phyloP scores from a whole-genome alignment of 2,797 vertebrate genomes.

The Valencia hispanica region DNA sequence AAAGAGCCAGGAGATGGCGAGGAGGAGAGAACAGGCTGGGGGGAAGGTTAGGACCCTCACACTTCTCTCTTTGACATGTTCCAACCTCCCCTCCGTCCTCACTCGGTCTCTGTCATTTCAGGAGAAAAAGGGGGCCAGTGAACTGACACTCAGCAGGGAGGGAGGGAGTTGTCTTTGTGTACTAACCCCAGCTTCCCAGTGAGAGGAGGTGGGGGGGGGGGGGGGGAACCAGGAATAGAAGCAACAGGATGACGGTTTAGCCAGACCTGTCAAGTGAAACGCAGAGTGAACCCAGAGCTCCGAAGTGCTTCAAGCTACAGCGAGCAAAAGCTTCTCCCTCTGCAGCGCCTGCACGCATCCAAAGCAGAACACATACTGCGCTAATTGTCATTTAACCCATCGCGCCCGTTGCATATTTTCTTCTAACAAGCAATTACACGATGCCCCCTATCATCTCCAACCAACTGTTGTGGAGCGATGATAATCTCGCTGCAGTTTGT shows the following conservation, averaged over 20 bases:
- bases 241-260: conserved; percentile 43
- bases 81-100: conserved; percentile 22
- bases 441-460: conserved; percentile 42
- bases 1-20: conserved; percentile 9
- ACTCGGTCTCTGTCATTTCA: conserved; percentile 13
- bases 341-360: conserved; percentile 8
- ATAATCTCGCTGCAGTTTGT: conserved; percentile 15
- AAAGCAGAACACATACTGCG: background rate
- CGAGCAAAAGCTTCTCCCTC: conserved; percentile 6
- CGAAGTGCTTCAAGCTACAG: conserved; percentile 31
- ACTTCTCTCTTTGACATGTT: conserved; percentile 16
- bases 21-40: conserved; percentile 11
- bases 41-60: conserved; percentile 30
- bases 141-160: conserved; percentile 43
- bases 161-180: conserved; percentile 51
- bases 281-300: conserved; percentile 40
- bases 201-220: background rate
- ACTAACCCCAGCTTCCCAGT: conserved; percentile 37
- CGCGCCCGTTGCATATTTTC: conserved; percentile 30
- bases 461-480: conserved; percentile 31
- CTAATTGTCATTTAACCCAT: conserved; percentile 64
- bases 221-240: conserved; percentile 25
- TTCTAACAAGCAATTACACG: conserved; percentile 59
- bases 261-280: conserved; percentile 47
- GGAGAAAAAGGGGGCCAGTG: conserved; percentile 27